phyloP scores from a whole-genome alignment of 2,797 vertebrate genomes.

The Xiphorhynchus erythropygius region DNA sequence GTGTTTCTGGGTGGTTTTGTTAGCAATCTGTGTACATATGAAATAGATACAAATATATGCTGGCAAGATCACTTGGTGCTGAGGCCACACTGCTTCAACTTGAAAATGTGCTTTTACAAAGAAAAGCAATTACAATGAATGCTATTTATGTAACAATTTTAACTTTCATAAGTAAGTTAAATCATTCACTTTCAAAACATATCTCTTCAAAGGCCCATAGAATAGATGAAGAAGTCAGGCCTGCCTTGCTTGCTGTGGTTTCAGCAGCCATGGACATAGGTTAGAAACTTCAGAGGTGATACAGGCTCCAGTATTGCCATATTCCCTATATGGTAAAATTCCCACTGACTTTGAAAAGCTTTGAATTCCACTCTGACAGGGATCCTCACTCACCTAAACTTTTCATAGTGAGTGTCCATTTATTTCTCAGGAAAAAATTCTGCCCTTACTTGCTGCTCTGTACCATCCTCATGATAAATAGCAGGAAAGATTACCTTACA shows the following conservation, averaged over 20 bases:
- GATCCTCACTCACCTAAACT: neutral
- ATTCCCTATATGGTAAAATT: neutral
- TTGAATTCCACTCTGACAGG: neutral
- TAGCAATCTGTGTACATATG: neutral
- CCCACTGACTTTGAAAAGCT: neutral
- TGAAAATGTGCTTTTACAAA: neutral
- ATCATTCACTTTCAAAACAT: neutral
- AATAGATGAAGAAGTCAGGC: neutral
- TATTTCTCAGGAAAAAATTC: neutral
- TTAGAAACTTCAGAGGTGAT: neutral
- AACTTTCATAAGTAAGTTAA: neutral
- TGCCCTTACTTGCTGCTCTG: neutral
- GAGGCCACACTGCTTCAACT: neutral
- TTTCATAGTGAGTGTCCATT: neutral
- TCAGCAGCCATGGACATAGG: accelerated
- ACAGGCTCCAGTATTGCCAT: neutral
- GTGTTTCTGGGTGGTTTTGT: neutral
- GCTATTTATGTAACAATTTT: neutral
- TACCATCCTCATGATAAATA: neutral
- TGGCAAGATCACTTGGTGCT: neutral
- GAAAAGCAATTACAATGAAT: neutral
- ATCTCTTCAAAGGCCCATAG: neutral
- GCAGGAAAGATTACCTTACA: neutral
- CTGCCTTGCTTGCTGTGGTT: neutral
- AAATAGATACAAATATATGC: neutral